phyloP scores from a whole-genome alignment of 2,888 invertebrate genomes.

The Eulithis prunata region DNA sequence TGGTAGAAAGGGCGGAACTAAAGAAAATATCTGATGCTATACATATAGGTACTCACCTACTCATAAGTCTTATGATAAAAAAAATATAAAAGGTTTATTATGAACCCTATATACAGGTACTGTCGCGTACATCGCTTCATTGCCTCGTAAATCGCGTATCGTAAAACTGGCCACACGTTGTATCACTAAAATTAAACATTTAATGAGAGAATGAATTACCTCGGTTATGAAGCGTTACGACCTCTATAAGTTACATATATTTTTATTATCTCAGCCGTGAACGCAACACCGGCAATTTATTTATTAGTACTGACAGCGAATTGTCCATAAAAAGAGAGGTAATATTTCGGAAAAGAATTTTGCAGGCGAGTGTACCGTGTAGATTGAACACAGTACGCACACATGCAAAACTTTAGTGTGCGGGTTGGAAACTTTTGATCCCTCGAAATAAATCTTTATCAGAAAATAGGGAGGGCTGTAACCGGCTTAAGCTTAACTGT shows the following conservation, averaged over 20 bases:
- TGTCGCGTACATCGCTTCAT: constrained; percentile 62
- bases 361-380: constrained; percentile 53
- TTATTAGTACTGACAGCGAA: constrained; percentile 68
- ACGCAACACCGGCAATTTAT: constrained; percentile 59
- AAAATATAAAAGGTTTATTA: constrained; percentile 46
- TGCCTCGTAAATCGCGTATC: constrained; percentile 60
- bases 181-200: constrained; percentile 72
- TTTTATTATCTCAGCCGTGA: constrained; percentile 62
- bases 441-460: constrained; percentile 84
- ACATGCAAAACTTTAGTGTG: constrained; percentile 55
- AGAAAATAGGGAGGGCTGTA: constrained; percentile 83
- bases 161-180: constrained; percentile 56
- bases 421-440: constrained; percentile 81
- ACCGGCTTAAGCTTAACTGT: constrained; percentile 84
- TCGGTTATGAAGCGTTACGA: constrained; percentile 62
- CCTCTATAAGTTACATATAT: constrained; percentile 60
- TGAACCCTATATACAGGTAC: constrained; percentile 52
- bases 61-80: background rate
- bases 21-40: constrained; percentile 1
- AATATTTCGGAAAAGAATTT: constrained; percentile 59
- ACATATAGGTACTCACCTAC: background rate
- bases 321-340: constrained; percentile 63
- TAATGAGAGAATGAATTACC: constrained; percentile 72
- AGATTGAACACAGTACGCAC: constrained; percentile 40
- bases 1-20: background rate